Evolutionary conservation across 2,113 vertebrate genomes (phyloP), one percentile per base, ranked within the genome.

Genomic region (Cichladusa arquata): DNA sequence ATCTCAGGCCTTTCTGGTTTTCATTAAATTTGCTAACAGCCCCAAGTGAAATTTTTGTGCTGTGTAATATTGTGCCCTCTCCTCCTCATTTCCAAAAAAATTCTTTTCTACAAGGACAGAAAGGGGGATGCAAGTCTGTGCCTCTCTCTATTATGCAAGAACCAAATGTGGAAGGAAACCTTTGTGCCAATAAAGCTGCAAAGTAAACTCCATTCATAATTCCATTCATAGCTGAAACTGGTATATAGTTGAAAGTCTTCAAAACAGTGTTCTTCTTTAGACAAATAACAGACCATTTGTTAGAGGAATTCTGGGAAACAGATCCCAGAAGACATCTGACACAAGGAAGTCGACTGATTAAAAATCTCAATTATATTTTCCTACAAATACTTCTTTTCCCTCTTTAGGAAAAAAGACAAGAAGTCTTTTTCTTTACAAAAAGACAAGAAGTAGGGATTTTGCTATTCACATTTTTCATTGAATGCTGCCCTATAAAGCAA

Each of bases 191-290:
- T 40, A 88, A 81, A 94, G 60, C 56, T 73, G 88, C 36, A 92
- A 93, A 94, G 74, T 67, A 93, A 94, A 97, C 72, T 44, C 73
- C 47, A 77, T 50, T 82, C 22, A 5, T 54, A 61, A 94, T 77
- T 93, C 76, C 92, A 83, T 73, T 83, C 91, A 93, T 42, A 90
- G 82, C 76, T 58, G 64, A 74, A 83, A 80, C 50, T 70, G 20
- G 51, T 90, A 40, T 34, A 36, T 70, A 86, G 71, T 74, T 93
- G 67, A 89, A 95, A 80, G 60, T 26, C 69, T 81, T 67, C 53
- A 76, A 69, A 80, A 64, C 29, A 84, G 24, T 2, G 0, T n/a
- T 71, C 44, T 69, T 78, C 87, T 82, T 42, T 19, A 81, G 34
- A 82, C 34, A 88, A 90, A 64, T 48, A 84, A 25, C 29, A 29